Evolutionary conservation across 1,140 invertebrate genomes (phyloP), one percentile per base, ranked within the genome.

Genomic region (Caerostris darwini): DNA sequence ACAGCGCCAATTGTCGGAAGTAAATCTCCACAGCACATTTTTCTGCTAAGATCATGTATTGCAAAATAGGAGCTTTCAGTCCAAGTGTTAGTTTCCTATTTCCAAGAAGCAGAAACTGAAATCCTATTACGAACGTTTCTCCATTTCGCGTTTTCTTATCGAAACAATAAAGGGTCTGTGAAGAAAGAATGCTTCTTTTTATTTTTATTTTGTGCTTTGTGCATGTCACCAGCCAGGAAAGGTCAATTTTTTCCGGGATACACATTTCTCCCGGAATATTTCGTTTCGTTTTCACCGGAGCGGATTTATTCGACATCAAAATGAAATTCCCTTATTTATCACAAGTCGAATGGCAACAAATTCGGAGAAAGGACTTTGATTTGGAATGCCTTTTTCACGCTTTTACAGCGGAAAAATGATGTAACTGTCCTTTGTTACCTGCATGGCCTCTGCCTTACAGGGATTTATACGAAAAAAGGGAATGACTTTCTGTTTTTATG

Each of bases 301-400:
- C 61, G 87, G 87, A 90, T 90, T 90, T 90, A 90, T 90, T 90
- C 87, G 85, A 64, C 85, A 87, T 87, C 85, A 87, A 87, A 87
- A 87, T 87, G 61, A 87, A 87, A 87, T 87, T 87, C 85, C 85
- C 85, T 87, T 87, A 87, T 87, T 87, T 87, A 87, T 87, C 85
- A 87, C 85, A 12, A 64, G 85, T 56, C 19, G 59, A 87, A 87
- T 87, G 85, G 85, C 85, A 87, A 64, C 85, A 87, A 87, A 90
- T 90, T 89, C 67, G 12, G 53, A 53, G 67, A 69, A 56, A 69
- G 54, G 64, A 69, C 61, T 90, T 53, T n/a, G 59, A 69, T 90
- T 69, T 53, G 57, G 54, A 71, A 89, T 89, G 87, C 57, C 53
- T 19, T 90, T 90, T 90, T 90, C 50, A 57, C 50, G 14, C 61